Evolutionary conservation across 1,140 invertebrate genomes (phyloP), one percentile per base, ranked within the genome.

Genomic region (Maniola jurtina): DNA sequence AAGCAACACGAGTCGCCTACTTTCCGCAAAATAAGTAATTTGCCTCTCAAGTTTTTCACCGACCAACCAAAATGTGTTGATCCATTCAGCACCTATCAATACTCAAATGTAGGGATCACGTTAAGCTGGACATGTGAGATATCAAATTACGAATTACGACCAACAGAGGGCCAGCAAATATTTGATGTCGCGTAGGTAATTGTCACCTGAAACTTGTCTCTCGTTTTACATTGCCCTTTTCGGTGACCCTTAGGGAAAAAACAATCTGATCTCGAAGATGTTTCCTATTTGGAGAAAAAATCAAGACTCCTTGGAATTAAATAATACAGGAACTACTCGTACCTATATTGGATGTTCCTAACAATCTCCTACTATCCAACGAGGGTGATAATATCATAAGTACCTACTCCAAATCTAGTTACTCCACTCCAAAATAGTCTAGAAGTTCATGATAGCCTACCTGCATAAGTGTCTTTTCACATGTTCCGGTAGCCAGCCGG

Each of bases 131-230:
- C 4, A 13, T 10, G 13, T 35, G 38, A 8, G 40, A 64, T 70
- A 64, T 89, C 83, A 69, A 71, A 76, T 88, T 88, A 84, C 87
- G 73, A 77, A 76, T 87, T 83, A 87, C 84, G 83, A 78, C 71
- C 83, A 73, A 78, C 80, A 77, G 76, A 84, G 84, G 84, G 80
- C 81, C 77, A 75, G 86, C 84, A 88, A 86, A 90, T 85, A 84
- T 86, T 90, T 86, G 84, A 84, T 67, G 75, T 75, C 73, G 70
- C 52, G 34, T 14, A 33, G 48, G 83, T 88, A 89, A 89, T 88
- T 88, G 87, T 75, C 86, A 89, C 75, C 74, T 70, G 87, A 89
- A 77, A 86, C 70, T 55, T 48, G 47, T 48, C 71, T 76, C 75
- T 87, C 81, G 54, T 62, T 66, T 89, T 86, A 83, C 79, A 64